phyloP scores from a whole-genome alignment of 1,140 invertebrate genomes.

The Ditylenchus dipsaci region DNA sequence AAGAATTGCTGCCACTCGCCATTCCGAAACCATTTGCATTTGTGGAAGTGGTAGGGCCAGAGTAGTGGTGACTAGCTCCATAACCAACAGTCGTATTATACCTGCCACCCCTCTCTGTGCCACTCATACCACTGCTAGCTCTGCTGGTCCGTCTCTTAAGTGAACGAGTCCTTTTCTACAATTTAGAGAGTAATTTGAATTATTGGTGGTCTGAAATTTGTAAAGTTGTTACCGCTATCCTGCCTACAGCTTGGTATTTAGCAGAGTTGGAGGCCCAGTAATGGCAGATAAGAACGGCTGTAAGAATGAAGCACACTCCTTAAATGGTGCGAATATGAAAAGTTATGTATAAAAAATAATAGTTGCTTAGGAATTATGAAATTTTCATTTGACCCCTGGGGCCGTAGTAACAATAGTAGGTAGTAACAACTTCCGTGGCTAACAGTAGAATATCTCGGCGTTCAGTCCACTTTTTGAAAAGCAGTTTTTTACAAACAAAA shows the following conservation, averaged over 20 bases:
- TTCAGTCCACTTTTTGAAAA: too few species aligned
- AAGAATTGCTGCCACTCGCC: background rate
- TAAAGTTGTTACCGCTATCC: conserved; percentile 42
- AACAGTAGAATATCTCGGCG: too few species aligned
- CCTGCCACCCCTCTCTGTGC: background rate
- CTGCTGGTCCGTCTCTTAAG: conserved; percentile 45
- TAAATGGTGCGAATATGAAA: background rate
- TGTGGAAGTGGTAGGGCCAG: background rate
- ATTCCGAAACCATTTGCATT: conserved; percentile 3
- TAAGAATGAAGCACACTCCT: conserved; percentile 56
- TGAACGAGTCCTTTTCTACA: conserved; percentile 49
- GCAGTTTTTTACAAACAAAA: too few species aligned
- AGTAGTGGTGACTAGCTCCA: conserved; percentile 11
- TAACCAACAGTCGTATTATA: background rate
- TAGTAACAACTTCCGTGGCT: too few species aligned
- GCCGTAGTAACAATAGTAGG: too few species aligned
- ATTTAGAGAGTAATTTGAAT: too few species aligned
- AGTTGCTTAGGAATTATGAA: too few species aligned
- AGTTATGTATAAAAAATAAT: background rate
- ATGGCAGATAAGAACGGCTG: conserved; percentile 54
- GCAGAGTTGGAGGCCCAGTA: conserved; percentile 56
- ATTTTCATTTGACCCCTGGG: too few species aligned
- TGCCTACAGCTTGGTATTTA: conserved; percentile 53
- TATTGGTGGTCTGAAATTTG: too few species aligned
- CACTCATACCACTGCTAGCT: conserved; percentile 51